Percentiles rank a stretch among this genome's conserved stretches.
Evolutionary conservation across 1,140 invertebrate genomes (phyloP).

Genomic region (Heterodera schachtii): DNA sequence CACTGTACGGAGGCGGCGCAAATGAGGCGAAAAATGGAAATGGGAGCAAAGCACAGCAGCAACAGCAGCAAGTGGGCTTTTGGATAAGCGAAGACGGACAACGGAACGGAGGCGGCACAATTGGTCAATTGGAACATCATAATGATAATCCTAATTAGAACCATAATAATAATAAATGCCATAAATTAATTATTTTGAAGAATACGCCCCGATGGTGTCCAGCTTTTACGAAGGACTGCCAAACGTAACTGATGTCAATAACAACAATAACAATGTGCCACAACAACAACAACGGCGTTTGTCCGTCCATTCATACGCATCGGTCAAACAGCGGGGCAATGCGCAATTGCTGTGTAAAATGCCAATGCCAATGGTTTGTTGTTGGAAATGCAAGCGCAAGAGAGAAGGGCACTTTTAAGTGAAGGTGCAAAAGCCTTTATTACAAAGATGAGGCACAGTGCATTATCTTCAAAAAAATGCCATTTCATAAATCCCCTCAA

Average conservation of each 20-base stretch:
- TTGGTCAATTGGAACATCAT: background rate
- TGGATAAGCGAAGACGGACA: slow-evolving; percentile 10
- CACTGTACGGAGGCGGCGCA: background rate
- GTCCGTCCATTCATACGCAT: slow-evolving; percentile 6
- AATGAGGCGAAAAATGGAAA: background rate
- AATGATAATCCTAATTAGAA: no score
- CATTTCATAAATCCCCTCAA: no score
- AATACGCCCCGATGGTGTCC: slow-evolving; percentile 6
- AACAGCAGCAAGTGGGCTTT: slow-evolving; percentile 6
- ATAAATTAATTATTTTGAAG: background rate
- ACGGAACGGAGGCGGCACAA: slow-evolving; percentile 5
- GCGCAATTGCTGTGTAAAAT: background rate
- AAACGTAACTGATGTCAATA: background rate
- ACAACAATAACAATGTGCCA: background rate
- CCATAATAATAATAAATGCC: no score
- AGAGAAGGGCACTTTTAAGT: no score
- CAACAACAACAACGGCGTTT: background rate
- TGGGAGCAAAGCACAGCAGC: background rate
- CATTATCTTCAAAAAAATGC: no score
- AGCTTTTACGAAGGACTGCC: slow-evolving; percentile 7
- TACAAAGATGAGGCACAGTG: no score
- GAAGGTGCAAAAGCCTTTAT: no score
- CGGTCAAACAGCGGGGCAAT: background rate
- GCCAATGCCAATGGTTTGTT: background rate
- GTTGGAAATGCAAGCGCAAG: background rate